Percentiles rank a stretch among this genome's conserved stretches.
Evolutionary conservation across 1,140 invertebrate species (phyloP).

Genomic region (Drosophila watanabei): DNA sequence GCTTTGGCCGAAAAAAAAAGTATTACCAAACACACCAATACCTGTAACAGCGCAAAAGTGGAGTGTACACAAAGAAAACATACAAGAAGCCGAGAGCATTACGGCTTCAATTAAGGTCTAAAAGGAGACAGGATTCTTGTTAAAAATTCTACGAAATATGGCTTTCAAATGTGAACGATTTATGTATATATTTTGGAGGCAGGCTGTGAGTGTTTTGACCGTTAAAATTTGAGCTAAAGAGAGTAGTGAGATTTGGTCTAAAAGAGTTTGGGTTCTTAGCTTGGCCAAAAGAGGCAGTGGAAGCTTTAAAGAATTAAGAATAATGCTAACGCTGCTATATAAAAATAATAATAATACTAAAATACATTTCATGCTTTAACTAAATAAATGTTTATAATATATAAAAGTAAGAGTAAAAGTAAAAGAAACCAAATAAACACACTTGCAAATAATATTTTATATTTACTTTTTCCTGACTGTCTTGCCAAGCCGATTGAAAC

Average conservation of each 20-base stretch:
- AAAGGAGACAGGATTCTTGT: conserved; percentile 14
- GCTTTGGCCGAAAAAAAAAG: conserved; percentile 55
- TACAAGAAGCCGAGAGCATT: conserved; percentile 34
- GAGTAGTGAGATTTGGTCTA: neutral
- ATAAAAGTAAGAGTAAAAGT: neutral
- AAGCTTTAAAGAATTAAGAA: neutral
- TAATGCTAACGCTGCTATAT: no score
- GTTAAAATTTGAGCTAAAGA: neutral
- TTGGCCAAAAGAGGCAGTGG: neutral
- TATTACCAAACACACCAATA: conserved; percentile 79
- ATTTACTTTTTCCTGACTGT: neutral
- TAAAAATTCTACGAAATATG: neutral
- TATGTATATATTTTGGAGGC: neutral
- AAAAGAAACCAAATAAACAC: neutral
- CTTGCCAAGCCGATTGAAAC: conserved; percentile 9
- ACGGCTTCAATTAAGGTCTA: conserved; percentile 9
- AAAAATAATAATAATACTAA: no score
- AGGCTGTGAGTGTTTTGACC: neutral
- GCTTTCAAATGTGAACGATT: neutral
- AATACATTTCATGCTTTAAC: no score
- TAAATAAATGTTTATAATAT: neutral
- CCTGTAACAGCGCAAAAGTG: conserved; percentile 26
- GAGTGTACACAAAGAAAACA: conserved; percentile 63
- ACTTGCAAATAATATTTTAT: neutral
- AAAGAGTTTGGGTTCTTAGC: neutral